Percentiles rank a stretch among this genome's conserved stretches.
Conservation (phyloP, 2,888 invertebrate species). For the Lasiommata megera region DNA sequence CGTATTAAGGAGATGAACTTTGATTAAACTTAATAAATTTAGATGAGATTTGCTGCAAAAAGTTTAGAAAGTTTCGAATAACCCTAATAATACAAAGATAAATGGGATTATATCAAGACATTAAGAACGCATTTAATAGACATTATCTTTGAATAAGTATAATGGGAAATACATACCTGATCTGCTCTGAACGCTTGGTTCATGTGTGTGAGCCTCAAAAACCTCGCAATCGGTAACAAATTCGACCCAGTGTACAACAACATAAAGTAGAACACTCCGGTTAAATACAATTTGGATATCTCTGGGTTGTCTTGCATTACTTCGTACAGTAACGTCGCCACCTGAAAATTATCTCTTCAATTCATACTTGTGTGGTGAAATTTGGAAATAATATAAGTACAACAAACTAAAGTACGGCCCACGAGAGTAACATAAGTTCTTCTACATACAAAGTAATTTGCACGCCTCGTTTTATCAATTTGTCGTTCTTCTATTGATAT, state of each 20-base stretch:
- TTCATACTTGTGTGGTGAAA: slow-evolving; percentile 3
- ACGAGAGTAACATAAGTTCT: not conserved
- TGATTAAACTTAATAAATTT: too few relatives aligned
- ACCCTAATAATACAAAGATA: too few relatives aligned
- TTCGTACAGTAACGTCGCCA: slow-evolving; percentile 92
- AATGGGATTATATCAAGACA: too few relatives aligned
- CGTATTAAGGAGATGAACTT: too few relatives aligned
- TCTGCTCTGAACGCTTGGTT: slow-evolving; percentile 97
- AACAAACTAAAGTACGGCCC: not conserved
- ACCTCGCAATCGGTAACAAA: slow-evolving; percentile 95
- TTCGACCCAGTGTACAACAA: slow-evolving; percentile 99
- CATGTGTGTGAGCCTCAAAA: slow-evolving; percentile 96
- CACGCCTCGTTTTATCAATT: too few relatives aligned
- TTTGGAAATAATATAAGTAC: not conserved
- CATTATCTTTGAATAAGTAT: too few relatives aligned
- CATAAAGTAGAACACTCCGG: slow-evolving; percentile 99
- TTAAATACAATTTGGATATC: slow-evolving; percentile 95
- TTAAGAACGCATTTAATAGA: too few relatives aligned
- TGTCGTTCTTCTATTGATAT: too few relatives aligned
- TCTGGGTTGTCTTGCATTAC: slow-evolving; percentile 98
- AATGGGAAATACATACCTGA: slow-evolving; percentile 83
- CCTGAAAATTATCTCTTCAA: slow-evolving; percentile 57
- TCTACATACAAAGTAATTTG: not conserved
- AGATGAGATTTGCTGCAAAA: too few relatives aligned
- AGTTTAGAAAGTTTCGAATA: too few relatives aligned